Evolutionary conservation across 1,140 invertebrate genomes (phyloP), one percentile per base, ranked within the genome.

Genomic region (Drosophila dunni): DNA sequence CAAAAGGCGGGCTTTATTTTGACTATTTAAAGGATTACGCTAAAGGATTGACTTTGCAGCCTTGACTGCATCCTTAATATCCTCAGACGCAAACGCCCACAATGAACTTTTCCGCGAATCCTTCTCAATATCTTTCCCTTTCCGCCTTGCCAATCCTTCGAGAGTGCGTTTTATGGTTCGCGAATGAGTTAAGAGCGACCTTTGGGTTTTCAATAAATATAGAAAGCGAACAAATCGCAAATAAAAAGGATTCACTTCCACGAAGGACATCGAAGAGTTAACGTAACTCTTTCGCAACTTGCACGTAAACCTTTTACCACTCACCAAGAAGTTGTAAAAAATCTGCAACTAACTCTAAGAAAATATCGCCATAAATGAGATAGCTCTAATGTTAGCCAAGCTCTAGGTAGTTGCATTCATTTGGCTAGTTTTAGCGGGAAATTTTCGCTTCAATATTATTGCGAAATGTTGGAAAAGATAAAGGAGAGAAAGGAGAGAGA

Each of bases 11-110:
- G 81, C 71, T 76, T 82, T 86, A 91, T 91, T 91, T 91, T 91
- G 88, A 70, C 82, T 88, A 91, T 91, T 91, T 91, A 91, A 91
- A 91, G 89, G 89, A 91, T 91, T 91, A 91, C 81, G 89, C 89
- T 85, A 91, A 91, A 91, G 89, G 89, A 91, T 91, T 91, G 83
- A 91, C 89, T 91, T 91, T 76, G 61, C 65, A 84, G 64, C 89
- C 89, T 91, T 91, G 89, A 91, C 75, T 84, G 74, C 60, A 48
- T 29, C 29, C 63, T 44, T 36, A 17, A 38, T 38, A 48, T 51
- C 40, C 68, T 62, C 62, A 73, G 51, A 65, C 48, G 76, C 73
- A 66, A 71, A 74, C 83, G 84, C 84, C 79, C 63, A 83, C 84
- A 80, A 71, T 70, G 66, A 53, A 45, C 44, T 53, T 58, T 88